A percentile compares a stretch with the other conserved stretches of the same genome.
phyloP scores from a whole-genome alignment of 2,113 vertebrate species.

The Gracilinanus agilis region DNA sequence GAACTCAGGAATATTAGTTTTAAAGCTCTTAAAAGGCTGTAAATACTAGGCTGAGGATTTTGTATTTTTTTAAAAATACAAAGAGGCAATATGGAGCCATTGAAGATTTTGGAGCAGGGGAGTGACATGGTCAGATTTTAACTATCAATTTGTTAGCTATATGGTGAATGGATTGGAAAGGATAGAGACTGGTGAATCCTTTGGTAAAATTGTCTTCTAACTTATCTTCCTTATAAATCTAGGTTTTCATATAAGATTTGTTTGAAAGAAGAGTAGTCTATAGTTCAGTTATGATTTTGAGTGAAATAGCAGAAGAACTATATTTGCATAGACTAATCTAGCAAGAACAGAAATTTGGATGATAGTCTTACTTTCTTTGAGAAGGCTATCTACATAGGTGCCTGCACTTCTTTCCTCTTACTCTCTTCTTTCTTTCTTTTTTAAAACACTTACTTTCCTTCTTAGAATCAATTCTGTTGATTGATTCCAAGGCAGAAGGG shows the following conservation, averaged over 20 bases:
- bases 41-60: not conserved
- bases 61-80: not conserved
- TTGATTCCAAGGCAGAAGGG: no score
- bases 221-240: not conserved
- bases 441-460: no score
- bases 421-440: no score
- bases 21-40: not conserved
- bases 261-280: not conserved
- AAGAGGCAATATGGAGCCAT: not conserved
- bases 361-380: not conserved
- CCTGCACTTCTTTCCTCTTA: no score
- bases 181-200: not conserved
- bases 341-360: not conserved
- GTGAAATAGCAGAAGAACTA: not conserved
- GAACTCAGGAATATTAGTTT: no score
- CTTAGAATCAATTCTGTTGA: no score
- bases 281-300: not conserved
- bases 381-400: no score
- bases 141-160: not conserved
- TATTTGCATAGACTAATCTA: not conserved
- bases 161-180: not conserved
- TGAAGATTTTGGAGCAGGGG: not conserved
- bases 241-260: not conserved
- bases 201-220: not conserved
- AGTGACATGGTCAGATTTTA: not conserved